Evolutionary conservation across 2,888 invertebrate species (phyloP).

Genomic region (Scaptomyza tumidula): DNA sequence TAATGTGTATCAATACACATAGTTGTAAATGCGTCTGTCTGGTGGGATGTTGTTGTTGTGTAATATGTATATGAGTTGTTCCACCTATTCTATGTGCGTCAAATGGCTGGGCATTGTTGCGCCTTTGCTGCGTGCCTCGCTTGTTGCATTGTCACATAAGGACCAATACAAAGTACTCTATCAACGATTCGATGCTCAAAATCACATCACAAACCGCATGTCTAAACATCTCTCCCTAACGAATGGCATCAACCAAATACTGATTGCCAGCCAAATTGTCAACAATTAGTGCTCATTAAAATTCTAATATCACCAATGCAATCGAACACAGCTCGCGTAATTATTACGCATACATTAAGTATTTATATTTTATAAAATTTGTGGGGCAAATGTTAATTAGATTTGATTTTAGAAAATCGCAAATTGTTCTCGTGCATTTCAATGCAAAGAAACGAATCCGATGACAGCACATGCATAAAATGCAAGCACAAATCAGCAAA

Average conservation of each 20-base stretch:
- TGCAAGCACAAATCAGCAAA: conserved; percentile 67
- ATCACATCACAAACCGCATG: neutral
- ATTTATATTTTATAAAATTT: conserved; percentile 37
- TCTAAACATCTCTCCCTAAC: neutral
- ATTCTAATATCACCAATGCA: conserved; percentile 52
- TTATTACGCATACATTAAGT: conserved; percentile 4
- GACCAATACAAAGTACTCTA: conserved; percentile 48
- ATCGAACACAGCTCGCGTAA: conserved; percentile 17
- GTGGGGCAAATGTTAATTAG: conserved; percentile 66
- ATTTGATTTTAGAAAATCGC: conserved; percentile 58
- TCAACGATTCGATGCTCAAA: conserved; percentile 26
- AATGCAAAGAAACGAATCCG: conserved; percentile 44
- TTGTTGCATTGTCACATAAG: conserved; percentile 71
- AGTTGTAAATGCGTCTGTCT: conserved; percentile 22
- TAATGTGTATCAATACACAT: conserved; percentile 13
- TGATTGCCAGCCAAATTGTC: conserved; percentile 15
- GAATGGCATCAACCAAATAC: neutral
- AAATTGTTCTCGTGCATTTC: conserved; percentile 32
- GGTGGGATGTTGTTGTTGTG: conserved; percentile 10
- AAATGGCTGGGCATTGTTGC: conserved; percentile 57
- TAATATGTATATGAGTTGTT: conserved; percentile 38
- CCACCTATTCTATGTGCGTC: conserved; percentile 32
- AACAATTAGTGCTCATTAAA: conserved; percentile 71
- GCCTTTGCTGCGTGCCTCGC: conserved; percentile 59
- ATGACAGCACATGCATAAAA: conserved; percentile 56